Evolutionary conservation across 1,140 invertebrate species (phyloP), one percentile per base, ranked within the genome.

Genomic region (Caenorhabditis inopinata): DNA sequence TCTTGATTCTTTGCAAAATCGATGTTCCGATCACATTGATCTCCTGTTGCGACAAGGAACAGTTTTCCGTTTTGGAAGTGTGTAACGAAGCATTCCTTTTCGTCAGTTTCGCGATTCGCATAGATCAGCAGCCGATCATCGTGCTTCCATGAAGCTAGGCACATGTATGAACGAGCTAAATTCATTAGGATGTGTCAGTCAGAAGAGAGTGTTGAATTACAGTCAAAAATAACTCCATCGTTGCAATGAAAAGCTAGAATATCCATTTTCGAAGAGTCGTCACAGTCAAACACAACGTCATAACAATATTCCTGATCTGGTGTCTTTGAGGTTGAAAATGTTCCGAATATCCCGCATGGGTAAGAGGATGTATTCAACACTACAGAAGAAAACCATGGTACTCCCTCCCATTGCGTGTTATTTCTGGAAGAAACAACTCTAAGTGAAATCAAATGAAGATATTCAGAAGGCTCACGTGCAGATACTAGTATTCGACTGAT

Each of bases 1-100:
- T 83, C 81, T 14, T 58, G 47, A 45, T 83, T 83, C 38, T 76
- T 82, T 1, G 82, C 58, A 32, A 83, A 83, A 48, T 83, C 77
- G 21, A 83, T 82, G 48, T 83, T 76, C 25, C 82, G 29, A 11
- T 48, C 81, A 51, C 82, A 83, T 9, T 77, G 81, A 27, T 48
- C 48, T 32, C 82, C 73, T 23, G 74, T 48, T 2, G 58, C 27
- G 4, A 75, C 82, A 9, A 83, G 21, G 27, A 79, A 83, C 7
- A 83, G 48, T 23, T 68, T 76, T 11, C 53, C 81, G 18, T 58
- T 77, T 14, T 48, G 47, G 53, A 76, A 38, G 38, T 32, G 32
- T n/a, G 74, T 78, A 23, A 83, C 81, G 47, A 83, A 83, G 49
- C 81, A 83, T 46, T 35, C 62, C 21, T 82, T 38, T 18, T 32